Percentiles rank a stretch among this genome's conserved stretches.
Evolutionary conservation across 64 coral and sea anemone species (phyloP).

Genomic region (Stylophora pistillata): DNA sequence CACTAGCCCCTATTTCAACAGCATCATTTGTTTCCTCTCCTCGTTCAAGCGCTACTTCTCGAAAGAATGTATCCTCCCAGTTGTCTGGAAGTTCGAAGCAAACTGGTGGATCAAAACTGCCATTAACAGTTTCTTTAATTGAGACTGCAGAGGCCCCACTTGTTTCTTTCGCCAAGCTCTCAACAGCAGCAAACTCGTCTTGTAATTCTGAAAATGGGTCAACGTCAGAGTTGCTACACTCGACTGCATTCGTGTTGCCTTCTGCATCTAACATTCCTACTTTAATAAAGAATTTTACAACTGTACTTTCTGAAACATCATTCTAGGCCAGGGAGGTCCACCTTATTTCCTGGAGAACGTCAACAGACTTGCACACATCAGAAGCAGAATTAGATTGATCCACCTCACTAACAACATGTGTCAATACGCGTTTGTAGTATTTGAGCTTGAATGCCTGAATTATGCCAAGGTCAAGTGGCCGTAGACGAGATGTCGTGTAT

Average conservation of each 20-base stretch:
- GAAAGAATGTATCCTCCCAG: slow-evolving; percentile 14
- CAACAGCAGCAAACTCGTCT: slow-evolving; percentile 67
- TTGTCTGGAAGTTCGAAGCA: slow-evolving; percentile 34
- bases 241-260: slow-evolving; percentile 32
- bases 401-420: slow-evolving; percentile 67
- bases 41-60: not conserved
- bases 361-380: slow-evolving; percentile 71
- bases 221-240: slow-evolving; percentile 12
- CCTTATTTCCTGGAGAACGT: slow-evolving; percentile 71
- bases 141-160: slow-evolving; percentile 72
- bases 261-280: slow-evolving; percentile 3
- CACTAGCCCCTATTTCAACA: not conserved
- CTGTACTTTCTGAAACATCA: no score
- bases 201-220: slow-evolving; percentile 73
- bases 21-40: slow-evolving; percentile 9
- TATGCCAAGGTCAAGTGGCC: slow-evolving; percentile 61
- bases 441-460: slow-evolving; percentile 76
- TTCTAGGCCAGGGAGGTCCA: no score
- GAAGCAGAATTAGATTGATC: slow-evolving; percentile 62
- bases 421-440: slow-evolving; percentile 67
- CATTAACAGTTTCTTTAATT: slow-evolving; percentile 67
- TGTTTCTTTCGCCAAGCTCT: slow-evolving; percentile 63
- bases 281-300: slow-evolving; percentile 11
- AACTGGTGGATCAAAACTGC: slow-evolving; percentile 67
- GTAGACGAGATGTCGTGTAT: slow-evolving; percentile 38